Evolutionary conservation across 2,113 vertebrate genomes (phyloP).

Genomic region (Rousettus leschenaultii): DNA sequence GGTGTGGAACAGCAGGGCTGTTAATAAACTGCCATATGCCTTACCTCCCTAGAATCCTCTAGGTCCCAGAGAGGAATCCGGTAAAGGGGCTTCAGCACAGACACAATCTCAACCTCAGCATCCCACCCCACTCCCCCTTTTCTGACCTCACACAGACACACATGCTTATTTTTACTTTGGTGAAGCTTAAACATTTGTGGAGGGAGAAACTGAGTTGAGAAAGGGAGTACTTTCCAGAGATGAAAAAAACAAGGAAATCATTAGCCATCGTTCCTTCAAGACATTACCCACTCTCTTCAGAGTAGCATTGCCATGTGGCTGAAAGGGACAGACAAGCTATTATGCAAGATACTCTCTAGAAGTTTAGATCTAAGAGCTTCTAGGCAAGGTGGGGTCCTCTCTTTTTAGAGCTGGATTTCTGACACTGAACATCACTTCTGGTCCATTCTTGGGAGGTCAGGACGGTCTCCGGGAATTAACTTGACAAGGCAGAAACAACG

Average conservation of each 20-base stretch:
- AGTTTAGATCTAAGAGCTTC: neutral
- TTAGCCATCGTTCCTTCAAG: neutral
- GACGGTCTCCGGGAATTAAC: neutral
- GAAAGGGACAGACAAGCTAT: neutral
- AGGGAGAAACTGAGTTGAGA: neutral
- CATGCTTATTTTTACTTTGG: fast-evolving
- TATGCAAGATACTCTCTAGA: neutral
- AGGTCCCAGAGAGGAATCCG: neutral
- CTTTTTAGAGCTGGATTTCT: neutral
- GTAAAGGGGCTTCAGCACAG: neutral
- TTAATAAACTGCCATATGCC: neutral
- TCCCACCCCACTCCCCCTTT: neutral
- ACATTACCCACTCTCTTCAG: neutral
- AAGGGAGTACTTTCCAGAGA: neutral
- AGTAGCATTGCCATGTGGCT: neutral
- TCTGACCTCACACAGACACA: fast-evolving
- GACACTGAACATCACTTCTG: neutral
- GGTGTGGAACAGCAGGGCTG: neutral
- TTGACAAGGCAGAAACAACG: neutral
- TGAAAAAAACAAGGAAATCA: neutral
- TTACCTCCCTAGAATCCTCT: neutral
- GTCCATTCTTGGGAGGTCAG: neutral
- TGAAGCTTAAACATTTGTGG: neutral
- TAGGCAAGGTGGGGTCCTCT: neutral
- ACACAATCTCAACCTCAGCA: neutral